Evolutionary conservation across 2,888 invertebrate genomes (phyloP).

Genomic region (Cantharis nigra): DNA sequence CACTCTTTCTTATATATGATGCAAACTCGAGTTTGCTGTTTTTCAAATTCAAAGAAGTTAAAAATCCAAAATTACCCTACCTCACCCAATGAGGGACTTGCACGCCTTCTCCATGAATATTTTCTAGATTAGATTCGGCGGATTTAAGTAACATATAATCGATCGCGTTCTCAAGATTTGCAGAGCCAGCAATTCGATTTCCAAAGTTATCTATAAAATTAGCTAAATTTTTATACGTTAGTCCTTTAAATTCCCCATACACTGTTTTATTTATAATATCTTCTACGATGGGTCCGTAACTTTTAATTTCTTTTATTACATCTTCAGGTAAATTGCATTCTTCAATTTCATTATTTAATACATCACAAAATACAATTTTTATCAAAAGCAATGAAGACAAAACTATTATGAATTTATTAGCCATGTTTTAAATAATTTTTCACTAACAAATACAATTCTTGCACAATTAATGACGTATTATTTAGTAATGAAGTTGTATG

Average conservation of each 20-base stretch:
- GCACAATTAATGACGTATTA: not conserved
- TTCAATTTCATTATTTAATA: slow-evolving; percentile 33
- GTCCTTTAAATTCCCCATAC: slow-evolving; percentile 44
- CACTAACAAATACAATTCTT: not conserved
- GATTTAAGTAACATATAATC: slow-evolving; percentile 60
- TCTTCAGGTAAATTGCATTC: slow-evolving; percentile 56
- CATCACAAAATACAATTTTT: slow-evolving; percentile 6
- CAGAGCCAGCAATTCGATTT: slow-evolving; percentile 57
- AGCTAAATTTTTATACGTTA: slow-evolving; percentile 52
- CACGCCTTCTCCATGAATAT: slow-evolving; percentile 74
- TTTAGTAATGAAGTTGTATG: not conserved
- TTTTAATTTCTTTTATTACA: slow-evolving; percentile 63
- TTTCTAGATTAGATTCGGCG: slow-evolving; percentile 58
- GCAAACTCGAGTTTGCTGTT: no score
- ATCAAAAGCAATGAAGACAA: slow-evolving; percentile 2
- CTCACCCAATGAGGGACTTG: slow-evolving; percentile 64
- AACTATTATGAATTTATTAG: not conserved
- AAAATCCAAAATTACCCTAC: slow-evolving; percentile 33
- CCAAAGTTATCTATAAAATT: slow-evolving; percentile 60
- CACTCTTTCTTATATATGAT: no score
- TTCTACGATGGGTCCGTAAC: slow-evolving; percentile 46
- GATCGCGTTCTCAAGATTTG: slow-evolving; percentile 61
- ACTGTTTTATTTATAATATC: slow-evolving; percentile 44
- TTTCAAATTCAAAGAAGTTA: not conserved
- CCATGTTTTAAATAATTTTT: not conserved